phyloP scores from a whole-genome alignment of 2,888 invertebrate genomes.

The Charanyca ferruginea region DNA sequence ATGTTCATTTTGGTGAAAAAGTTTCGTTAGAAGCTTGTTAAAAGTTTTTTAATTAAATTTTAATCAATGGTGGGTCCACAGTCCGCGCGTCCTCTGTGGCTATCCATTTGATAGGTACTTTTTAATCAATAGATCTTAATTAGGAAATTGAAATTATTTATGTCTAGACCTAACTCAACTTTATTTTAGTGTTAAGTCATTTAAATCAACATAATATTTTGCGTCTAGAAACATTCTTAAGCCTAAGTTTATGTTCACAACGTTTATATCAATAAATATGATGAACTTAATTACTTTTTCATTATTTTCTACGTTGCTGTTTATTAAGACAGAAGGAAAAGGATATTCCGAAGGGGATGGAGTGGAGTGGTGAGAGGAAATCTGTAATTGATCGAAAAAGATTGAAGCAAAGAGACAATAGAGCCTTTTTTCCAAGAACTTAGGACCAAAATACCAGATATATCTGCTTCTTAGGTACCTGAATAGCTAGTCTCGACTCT shows the following conservation, averaged over 20 bases:
- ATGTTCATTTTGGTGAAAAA: constrained; percentile 35
- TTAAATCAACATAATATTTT: background rate
- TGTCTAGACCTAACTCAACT: background rate
- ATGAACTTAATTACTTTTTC: background rate
- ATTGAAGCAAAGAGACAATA: background rate
- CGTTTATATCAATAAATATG: background rate
- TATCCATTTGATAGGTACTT: background rate
- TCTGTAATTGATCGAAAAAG: background rate
- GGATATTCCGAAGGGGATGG: too few relatives aligned
- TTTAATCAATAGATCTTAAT: constrained; percentile 11
- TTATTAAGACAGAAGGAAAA: background rate
- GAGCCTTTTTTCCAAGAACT: background rate
- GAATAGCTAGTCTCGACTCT: too few relatives aligned
- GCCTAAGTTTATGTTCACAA: background rate
- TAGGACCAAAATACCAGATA: background rate
- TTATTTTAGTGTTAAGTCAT: background rate
- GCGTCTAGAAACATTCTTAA: background rate
- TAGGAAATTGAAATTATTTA: background rate
- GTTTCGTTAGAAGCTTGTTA: constrained; percentile 46
- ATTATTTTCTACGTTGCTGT: background rate
- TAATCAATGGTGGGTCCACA: constrained; percentile 32
- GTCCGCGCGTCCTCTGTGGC: constrained; percentile 1
- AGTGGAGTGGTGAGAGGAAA: too few relatives aligned
- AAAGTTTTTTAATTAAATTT: constrained; percentile 58
- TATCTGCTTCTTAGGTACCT: background rate